Percentiles rank a stretch among this genome's conserved stretches.
Evolutionary conservation across 2,113 vertebrate species (phyloP).

Genomic region (Heterochromis multidens): DNA sequence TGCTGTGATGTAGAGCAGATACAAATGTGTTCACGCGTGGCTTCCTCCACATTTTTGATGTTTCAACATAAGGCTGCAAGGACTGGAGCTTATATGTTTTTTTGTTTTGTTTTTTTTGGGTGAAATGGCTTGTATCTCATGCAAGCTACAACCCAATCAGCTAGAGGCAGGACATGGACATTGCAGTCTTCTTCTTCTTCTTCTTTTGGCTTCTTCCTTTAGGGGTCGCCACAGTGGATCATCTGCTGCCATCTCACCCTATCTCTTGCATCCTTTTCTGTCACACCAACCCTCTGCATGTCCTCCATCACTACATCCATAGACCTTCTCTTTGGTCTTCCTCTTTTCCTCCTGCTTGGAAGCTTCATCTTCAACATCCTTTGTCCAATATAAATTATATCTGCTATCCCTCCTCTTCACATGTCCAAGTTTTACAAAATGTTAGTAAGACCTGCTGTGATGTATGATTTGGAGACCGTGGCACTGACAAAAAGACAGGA

Average conservation of each 20-base stretch:
- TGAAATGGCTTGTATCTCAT: neutral
- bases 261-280: neutral
- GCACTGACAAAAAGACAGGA: neutral
- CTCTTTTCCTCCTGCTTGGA: neutral
- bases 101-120: neutral
- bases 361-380: neutral
- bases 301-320: neutral
- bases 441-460: neutral
- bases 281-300: neutral
- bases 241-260: neutral
- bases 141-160: neutral
- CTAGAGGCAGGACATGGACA: fast-evolving
- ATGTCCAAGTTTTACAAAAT: neutral
- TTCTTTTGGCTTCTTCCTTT: neutral
- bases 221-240: neutral
- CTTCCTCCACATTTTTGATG: neutral
- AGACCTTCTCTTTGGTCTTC: neutral
- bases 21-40: neutral
- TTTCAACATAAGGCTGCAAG: neutral
- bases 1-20: neutral
- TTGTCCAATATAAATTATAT: neutral
- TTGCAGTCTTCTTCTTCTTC: neutral
- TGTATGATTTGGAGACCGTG: neutral
- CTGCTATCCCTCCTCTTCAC: neutral
- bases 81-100: neutral